Percentiles rank a stretch among this genome's conserved stretches.
These are phyloP conservation scores for Cervus canadensis DNA, from an alignment of 2,113 vertebrate species.

Conservation along the genomic window DNA sequence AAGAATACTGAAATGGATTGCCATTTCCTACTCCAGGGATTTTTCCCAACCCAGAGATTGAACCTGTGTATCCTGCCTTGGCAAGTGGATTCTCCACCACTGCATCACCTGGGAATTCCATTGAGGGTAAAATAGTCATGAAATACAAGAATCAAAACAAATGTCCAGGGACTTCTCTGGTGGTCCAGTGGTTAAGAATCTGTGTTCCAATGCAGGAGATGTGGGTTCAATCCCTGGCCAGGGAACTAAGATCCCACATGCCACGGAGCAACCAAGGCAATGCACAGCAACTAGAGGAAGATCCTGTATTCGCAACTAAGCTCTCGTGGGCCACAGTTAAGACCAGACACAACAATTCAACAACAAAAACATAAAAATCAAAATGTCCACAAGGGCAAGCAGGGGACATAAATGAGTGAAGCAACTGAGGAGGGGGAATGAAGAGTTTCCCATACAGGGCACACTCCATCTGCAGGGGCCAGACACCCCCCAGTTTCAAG, in stretches of 20 bases:
- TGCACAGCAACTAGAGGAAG: not conserved
- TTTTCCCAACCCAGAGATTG: not conserved
- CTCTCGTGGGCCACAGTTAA: not conserved
- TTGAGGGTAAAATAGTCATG: not conserved
- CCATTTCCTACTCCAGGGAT: not conserved
- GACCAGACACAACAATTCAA: not conserved
- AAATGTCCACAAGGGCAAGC: not conserved
- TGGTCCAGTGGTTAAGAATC: not conserved
- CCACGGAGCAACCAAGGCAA: not conserved
- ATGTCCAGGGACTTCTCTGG: not conserved
- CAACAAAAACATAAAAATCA: not conserved
- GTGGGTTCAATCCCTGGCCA: not conserved
- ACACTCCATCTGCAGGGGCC: not conserved
- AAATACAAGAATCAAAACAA: not conserved
- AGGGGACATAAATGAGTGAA: not conserved
- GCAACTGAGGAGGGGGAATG: not conserved
- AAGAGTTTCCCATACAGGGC: not conserved
- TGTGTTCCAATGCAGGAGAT: not conserved
- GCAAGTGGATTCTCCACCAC: not conserved
- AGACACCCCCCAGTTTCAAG: not conserved
- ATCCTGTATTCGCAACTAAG: not conserved
- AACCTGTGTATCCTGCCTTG: not conserved
- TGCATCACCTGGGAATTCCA: not conserved
- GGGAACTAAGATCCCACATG: not conserved
- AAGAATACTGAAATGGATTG: not conserved